Percentiles rank a stretch among this genome's conserved stretches.
These are phyloP conservation scores for Planococcus citri DNA, from an alignment of 1,140 invertebrate genomes.

Conservation along the genomic window DNA sequence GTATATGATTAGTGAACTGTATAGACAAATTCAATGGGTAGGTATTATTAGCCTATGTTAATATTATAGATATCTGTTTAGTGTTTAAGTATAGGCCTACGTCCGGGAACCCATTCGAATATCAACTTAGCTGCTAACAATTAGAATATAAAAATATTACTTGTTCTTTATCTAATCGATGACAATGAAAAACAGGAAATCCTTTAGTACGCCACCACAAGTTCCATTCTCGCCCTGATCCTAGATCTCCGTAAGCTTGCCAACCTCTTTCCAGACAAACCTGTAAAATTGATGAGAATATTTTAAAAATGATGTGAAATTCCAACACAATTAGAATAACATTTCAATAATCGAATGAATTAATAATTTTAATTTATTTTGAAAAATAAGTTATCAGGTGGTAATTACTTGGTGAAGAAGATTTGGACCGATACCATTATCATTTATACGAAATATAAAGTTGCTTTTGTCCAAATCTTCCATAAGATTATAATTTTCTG, in stretches of 20 bases:
- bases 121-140: background rate
- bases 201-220: conserved; percentile 68
- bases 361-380: background rate
- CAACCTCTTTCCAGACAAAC: conserved; percentile 69
- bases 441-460: conserved; percentile 58
- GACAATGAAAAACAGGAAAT: conserved; percentile 54
- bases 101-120: background rate
- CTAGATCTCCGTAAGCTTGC: conserved; percentile 51
- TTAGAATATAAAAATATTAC: conserved; percentile 35
- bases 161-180: conserved; percentile 57
- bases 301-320: background rate
- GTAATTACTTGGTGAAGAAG: conserved; percentile 58
- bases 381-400: background rate
- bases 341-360: too few relatives aligned
- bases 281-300: conserved; percentile 35
- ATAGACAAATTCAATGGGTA: conserved; percentile 24
- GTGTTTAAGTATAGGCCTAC: background rate
- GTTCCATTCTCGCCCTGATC: conserved; percentile 54
- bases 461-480: conserved; percentile 31
- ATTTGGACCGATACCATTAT: conserved; percentile 59
- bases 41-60: too few relatives aligned
- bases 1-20: conserved; percentile 72
- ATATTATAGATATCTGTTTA: background rate
- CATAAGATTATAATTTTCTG: background rate
- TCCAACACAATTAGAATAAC: background rate